Percentiles rank a stretch among this genome's conserved stretches.
phyloP scores from a whole-genome alignment of 30 jellyfish, hydroid and myxozoan genomes.

The Catostylus mosaicus region DNA sequence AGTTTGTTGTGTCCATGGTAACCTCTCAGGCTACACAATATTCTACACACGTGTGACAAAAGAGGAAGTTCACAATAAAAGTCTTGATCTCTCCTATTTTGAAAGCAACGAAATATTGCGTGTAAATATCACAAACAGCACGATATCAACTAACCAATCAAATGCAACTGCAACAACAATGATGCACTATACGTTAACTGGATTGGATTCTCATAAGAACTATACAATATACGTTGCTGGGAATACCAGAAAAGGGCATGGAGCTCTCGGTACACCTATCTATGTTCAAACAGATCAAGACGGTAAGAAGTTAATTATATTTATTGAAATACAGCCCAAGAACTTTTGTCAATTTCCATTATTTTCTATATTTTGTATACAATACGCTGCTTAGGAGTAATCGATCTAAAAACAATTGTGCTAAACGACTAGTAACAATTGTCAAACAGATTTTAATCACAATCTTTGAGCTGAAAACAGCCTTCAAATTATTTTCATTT shows the following conservation, averaged over 20 bases:
- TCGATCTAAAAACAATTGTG: too few species aligned
- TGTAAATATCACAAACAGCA: background rate
- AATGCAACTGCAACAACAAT: background rate
- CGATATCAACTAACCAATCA: background rate
- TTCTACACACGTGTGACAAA: constrained; percentile 42
- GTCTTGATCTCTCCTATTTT: constrained; percentile 36
- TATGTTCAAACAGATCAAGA: constrained; percentile 45
- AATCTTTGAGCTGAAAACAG: too few species aligned
- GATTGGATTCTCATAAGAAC: constrained; percentile 30
- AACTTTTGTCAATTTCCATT: too few species aligned
- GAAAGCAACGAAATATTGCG: background rate
- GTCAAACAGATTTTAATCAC: too few species aligned
- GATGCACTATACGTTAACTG: constrained; percentile 38
- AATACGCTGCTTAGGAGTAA: too few species aligned
- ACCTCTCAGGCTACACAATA: constrained; percentile 64
- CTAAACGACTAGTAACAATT: too few species aligned
- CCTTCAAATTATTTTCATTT: too few species aligned
- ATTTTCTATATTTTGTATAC: too few species aligned
- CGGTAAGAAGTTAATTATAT: constrained; percentile 1
- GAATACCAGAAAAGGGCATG: constrained; percentile 63
- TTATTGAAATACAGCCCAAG: too few species aligned
- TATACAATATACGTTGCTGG: constrained; percentile 62
- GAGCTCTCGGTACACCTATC: constrained; percentile 33
- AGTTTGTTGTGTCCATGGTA: constrained; percentile 53
- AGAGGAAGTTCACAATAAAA: constrained; percentile 4